Base-by-base conservation (phyloP, 2,888 invertebrate species). In the Drosophila pseudotakahashii region DNA sequence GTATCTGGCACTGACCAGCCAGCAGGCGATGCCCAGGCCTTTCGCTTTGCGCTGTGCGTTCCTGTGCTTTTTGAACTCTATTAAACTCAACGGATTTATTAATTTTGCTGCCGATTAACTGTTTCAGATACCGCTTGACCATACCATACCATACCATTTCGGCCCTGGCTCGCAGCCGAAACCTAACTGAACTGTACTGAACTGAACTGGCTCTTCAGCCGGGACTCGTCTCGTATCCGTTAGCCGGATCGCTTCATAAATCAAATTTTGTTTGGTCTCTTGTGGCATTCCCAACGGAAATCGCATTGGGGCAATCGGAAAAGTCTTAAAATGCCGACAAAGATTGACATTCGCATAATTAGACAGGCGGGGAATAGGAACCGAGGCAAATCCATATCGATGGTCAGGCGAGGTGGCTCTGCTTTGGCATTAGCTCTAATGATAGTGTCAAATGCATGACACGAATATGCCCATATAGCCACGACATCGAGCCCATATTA, bases 11-110 rank as follows among this genome's bases (percentile, higher is more conserved):
- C 50, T 64, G 62, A 37, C 62, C 78, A 73, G 48, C 48, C 7
- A 48, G 16, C 48, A 48, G 48, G 48, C 48, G 34, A 48, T 48
- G 66, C 48, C 59, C 55, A 45, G n/a, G 64, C 50, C 60, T 61
- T 48, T 61, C 70, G 50, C 64, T 80, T 53, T 70, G 50, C 66
- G 47, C 53, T 73, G 72, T 73, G 59, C 60, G 66, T 67, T 71
- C 70, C 36, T 52, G 64, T 52, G 64, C 52, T 53, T 77, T 82
- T 84, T 87, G 89, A 89, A 89, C 90, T 89, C 88, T 83, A 89
- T 89, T 89, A 89, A 89, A 89, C 85, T 89, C 81, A 77, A 75
- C 75, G 84, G 82, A 83, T 82, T 87, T 84, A 87, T 87, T 87
- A 86, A 86, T 86, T 86, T 87, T 75, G 79, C 75, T 80, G 85